phyloP scores from a whole-genome alignment of 2,113 vertebrate genomes.

The Micromys minutus region DNA sequence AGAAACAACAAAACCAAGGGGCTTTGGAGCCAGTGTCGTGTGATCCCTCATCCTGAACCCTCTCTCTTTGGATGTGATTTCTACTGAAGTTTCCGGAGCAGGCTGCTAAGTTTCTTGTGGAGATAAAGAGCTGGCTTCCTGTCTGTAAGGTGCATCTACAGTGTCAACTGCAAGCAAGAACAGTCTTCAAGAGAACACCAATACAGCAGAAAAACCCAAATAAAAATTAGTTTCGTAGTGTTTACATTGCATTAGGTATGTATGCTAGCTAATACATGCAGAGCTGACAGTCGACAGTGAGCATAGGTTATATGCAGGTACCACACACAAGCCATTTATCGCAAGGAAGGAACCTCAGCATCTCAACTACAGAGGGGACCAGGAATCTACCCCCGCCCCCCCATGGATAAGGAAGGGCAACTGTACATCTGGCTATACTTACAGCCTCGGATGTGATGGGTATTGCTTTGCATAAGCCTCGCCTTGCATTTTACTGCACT shows the following conservation, averaged over 20 bases:
- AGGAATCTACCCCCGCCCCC: not conserved
- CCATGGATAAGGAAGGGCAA: not conserved
- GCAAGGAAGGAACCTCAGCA: not conserved
- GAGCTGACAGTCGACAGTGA: not conserved
- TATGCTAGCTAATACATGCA: not conserved
- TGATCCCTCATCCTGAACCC: not conserved
- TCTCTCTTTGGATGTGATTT: constrained; percentile 13
- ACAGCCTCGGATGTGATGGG: not conserved
- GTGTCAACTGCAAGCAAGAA: not conserved
- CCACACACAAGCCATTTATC: not conserved
- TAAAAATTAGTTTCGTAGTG: not conserved
- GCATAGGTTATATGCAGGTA: not conserved
- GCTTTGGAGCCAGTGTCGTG: not conserved
- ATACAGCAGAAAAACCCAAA: not conserved
- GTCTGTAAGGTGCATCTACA: not conserved
- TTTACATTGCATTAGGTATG: not conserved
- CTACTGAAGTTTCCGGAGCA: constrained; percentile 41
- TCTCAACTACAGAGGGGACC: not conserved
- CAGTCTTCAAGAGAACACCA: not conserved
- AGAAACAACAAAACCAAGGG: not conserved
- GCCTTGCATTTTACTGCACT: constrained; percentile 37
- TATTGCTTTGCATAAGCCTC: constrained; percentile 36
- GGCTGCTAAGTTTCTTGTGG: not conserved
- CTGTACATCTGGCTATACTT: not conserved
- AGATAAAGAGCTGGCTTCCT: not conserved